Conservation (phyloP, 2,888 invertebrate genomes). For the Ceramica pisi region DNA sequence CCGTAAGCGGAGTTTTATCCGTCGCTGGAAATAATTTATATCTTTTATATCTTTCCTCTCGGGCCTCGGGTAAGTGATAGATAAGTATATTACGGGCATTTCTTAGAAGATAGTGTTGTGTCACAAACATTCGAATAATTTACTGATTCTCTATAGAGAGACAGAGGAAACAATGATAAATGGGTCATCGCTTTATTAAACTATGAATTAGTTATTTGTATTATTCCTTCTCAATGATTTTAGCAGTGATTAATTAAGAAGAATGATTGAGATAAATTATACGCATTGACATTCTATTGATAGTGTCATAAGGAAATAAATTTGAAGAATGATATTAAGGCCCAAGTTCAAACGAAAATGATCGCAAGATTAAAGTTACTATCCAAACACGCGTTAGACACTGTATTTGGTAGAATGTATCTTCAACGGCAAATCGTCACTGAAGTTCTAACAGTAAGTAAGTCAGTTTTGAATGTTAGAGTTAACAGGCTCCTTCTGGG, state of each 20-base stretch:
- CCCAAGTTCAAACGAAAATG: neutral
- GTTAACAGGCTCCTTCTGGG: no score
- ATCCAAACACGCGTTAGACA: no score
- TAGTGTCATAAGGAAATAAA: no score
- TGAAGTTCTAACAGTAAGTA: no score
- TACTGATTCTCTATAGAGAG: neutral
- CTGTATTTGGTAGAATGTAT: no score
- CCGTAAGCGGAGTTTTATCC: constrained; percentile 28
- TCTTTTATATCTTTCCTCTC: constrained; percentile 19
- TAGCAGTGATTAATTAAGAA: neutral
- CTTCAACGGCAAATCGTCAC: no score
- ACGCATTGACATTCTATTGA: neutral
- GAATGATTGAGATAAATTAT: neutral
- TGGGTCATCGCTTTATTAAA: neutral
- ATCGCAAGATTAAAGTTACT: neutral
- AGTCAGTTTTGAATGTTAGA: no score
- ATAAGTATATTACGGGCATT: constrained; percentile 27
- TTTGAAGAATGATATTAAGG: no score
- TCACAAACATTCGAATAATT: neutral
- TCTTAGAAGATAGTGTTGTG: constrained; percentile 2
- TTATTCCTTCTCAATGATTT: neutral
- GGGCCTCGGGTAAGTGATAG: constrained; percentile 17
- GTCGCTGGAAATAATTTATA: constrained; percentile 12
- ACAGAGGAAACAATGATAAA: neutral
- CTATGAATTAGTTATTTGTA: no score